Conservation (phyloP, 2,797 vertebrate species). For the Epinephelus malabaricus region DNA sequence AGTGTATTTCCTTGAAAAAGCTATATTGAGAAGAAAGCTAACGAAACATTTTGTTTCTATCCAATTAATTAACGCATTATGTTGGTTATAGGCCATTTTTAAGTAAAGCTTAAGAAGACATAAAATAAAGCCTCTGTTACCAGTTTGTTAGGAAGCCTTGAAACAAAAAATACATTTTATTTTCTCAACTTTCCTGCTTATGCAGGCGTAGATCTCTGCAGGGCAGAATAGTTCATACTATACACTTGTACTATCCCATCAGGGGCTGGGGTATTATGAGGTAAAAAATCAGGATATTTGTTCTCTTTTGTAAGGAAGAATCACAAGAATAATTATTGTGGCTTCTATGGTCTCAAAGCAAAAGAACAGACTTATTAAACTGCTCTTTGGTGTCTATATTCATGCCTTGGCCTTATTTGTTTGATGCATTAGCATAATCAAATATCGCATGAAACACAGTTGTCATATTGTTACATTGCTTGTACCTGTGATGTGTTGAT, state of each 20-base stretch:
- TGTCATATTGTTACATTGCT: constrained; percentile 58
- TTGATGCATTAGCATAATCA: constrained; percentile 71
- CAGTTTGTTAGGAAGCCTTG: background rate
- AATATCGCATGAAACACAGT: constrained; percentile 60
- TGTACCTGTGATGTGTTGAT: constrained; percentile 69
- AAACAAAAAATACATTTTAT: background rate
- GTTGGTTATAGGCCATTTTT: background rate
- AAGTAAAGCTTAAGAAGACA: background rate
- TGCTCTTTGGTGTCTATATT: constrained; percentile 48
- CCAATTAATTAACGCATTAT: background rate
- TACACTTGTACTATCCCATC: constrained; percentile 24
- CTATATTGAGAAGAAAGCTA: background rate
- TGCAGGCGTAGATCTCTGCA: constrained; percentile 2
- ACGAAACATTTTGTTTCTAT: background rate
- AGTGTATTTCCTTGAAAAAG: background rate
- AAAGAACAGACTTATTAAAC: constrained; percentile 50
- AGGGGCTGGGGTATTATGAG: background rate
- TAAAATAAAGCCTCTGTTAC: background rate
- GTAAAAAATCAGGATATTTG: constrained; percentile 24
- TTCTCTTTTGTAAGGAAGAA: constrained; percentile 31
- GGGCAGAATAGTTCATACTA: background rate
- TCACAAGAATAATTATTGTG: constrained; percentile 25
- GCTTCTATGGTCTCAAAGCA: constrained; percentile 32
- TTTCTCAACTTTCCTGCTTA: background rate
- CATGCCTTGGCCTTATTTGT: constrained; percentile 51